phyloP scores from a whole-genome alignment of 2,113 vertebrate species.

The Pongo abelii region DNA sequence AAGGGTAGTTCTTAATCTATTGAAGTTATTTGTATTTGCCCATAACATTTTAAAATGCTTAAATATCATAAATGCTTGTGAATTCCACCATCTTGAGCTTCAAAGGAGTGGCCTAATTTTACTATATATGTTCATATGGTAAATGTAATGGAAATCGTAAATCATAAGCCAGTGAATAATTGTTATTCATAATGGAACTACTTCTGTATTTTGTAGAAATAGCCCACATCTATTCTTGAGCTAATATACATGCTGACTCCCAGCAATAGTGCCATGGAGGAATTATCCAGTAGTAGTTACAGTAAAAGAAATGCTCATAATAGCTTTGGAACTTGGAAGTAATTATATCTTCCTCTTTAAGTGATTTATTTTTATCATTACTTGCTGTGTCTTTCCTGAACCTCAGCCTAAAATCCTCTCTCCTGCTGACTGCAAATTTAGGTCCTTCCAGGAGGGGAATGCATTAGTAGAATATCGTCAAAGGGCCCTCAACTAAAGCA shows the following conservation, averaged over 20 bases:
- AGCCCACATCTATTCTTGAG: not conserved
- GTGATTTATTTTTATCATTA: slow-evolving; percentile 46
- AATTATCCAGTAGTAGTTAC: slow-evolving; percentile 6
- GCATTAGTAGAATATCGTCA: not conserved
- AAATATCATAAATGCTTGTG: not conserved
- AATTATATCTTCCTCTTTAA: slow-evolving; percentile 43
- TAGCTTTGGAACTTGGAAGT: slow-evolving; percentile 18
- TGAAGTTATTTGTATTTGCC: slow-evolving; percentile 9
- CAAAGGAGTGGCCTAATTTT: not conserved
- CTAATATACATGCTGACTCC: not conserved
- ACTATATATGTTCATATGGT: not conserved
- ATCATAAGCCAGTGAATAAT: not conserved
- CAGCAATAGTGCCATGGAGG: not conserved
- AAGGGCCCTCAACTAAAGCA: not conserved
- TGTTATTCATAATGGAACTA: not conserved
- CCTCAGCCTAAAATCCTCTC: slow-evolving; percentile 56
- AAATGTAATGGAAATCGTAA: slow-evolving; percentile 40
- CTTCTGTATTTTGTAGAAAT: slow-evolving; percentile 41
- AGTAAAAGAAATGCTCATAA: slow-evolving; percentile 42
- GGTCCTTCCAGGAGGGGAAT: not conserved
- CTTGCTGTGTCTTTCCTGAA: slow-evolving; percentile 52
- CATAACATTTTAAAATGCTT: not conserved
- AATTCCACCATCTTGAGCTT: not conserved
- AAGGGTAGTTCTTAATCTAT: not conserved
- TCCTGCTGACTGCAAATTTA: slow-evolving; percentile 19